Evolutionary conservation across 2,888 invertebrate species (phyloP), one percentile per base, ranked within the genome.

Genomic region (Drosophila formosana): DNA sequence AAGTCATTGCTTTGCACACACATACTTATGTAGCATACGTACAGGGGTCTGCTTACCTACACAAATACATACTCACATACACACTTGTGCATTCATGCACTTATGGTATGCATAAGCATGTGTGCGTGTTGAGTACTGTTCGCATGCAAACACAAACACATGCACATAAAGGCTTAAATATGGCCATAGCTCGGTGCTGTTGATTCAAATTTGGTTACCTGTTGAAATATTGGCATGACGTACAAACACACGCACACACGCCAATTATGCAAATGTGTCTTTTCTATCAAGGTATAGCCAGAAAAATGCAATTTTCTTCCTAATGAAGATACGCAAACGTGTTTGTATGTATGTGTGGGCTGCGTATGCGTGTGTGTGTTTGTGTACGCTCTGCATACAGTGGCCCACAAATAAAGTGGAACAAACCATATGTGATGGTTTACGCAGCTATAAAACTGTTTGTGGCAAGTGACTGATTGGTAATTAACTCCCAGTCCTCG

Each of bases 151-250:
- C 37, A 37, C 8, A 11, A n/a, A 46, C n/a, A 28, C 23, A n/a
- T 11, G 11, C 3, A 11, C 13, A 32, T 34, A 37, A 37, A 32
- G 11, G 9, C 9, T 37, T 37, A 37, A 57, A 25, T 41, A 34
- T 39, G 46, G 45, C 37, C 43, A 37, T n/a, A 28, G n/a, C 18
- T 8, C 11, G 4, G 18, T 37, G 39, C 39, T 55, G 55, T 52
- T 57, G 57, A 41, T 60, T 43, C 50, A 60, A 56, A 45, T 34
- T 45, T 26, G 25, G 25, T 56, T 60, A 60, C 58, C 58, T 60
- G 58, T 60, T 60, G 58, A 60, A 30, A 30, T 58, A 49, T 58
- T 58, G 47, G 28, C 49, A 39, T 7, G 28, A 30, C 30, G 6
- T 30, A 30, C 30, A 6, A 11, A 32, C 34, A 43, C 23, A 34